phyloP scores from a whole-genome alignment of 2,797 vertebrate species.

The Cynopterus sphinx region DNA sequence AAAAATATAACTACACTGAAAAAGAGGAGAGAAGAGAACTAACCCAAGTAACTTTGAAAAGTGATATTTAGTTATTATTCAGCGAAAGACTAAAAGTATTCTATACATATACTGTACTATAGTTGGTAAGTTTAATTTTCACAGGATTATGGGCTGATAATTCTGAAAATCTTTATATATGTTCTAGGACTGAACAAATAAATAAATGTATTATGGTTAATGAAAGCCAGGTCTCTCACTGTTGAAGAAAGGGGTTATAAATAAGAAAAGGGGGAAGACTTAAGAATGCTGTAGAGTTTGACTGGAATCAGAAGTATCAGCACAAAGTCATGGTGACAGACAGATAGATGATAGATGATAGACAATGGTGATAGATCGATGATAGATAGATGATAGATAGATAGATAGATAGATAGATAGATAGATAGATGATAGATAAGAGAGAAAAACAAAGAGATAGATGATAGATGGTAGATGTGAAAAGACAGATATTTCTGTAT shows the following conservation, averaged over 20 bases:
- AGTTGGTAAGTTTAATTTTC: neutral
- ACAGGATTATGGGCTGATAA: neutral
- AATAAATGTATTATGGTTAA: neutral
- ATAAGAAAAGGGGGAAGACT: neutral
- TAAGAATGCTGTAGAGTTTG: neutral
- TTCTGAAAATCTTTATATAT: neutral
- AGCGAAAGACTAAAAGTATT: neutral
- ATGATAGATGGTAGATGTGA: neutral
- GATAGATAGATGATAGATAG: neutral
- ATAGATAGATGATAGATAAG: too few species aligned
- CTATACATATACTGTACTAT: neutral
- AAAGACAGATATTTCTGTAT: neutral
- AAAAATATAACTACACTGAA: neutral
- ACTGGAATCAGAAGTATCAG: neutral
- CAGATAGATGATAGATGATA: neutral
- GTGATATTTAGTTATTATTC: neutral
- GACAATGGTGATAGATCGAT: neutral
- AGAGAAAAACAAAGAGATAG: neutral
- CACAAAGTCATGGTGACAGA: neutral
- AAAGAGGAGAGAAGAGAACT: neutral
- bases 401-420: neutral
- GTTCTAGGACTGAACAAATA: neutral
- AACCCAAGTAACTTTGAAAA: neutral
- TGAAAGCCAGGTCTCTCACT: neutral
- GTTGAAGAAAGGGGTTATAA: neutral